These are phyloP conservation scores for Hippopotamus amphibius DNA, from an alignment of 2,113 vertebrate species.

Conservation along the genomic window DNA sequence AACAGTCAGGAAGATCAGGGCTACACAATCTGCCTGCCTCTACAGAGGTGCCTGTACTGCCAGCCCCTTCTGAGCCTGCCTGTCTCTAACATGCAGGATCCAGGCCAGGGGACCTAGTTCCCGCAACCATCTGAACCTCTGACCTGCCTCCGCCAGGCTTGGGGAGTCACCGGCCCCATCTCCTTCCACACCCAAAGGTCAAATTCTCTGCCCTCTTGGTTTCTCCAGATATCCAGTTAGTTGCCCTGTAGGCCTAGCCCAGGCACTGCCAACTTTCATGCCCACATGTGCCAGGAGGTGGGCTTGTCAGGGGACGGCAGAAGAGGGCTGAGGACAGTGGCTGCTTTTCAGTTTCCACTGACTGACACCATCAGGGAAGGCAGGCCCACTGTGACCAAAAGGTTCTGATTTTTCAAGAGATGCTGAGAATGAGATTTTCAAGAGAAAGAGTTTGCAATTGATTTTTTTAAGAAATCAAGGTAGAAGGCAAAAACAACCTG, in stretches of 20 bases:
- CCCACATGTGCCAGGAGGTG: fast-evolving
- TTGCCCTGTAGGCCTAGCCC: neutral
- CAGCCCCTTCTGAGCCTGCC: neutral
- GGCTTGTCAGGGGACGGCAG: neutral
- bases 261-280: neutral
- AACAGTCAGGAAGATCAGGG: neutral
- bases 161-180: neutral
- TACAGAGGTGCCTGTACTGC: fast-evolving
- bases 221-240: neutral
- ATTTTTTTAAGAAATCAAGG: neutral
- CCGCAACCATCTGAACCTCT: neutral
- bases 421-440: neutral
- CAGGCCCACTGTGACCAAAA: neutral
- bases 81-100: neutral
- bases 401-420: neutral
- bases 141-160: neutral
- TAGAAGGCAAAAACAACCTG: neutral
- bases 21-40: fast-evolving
- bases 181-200: neutral
- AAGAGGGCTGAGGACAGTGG: too few relatives aligned
- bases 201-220: neutral
- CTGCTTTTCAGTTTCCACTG: neutral
- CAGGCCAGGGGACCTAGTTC: neutral
- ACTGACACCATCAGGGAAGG: neutral
- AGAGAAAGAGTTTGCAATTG: neutral